Conservation (phyloP, 2,888 invertebrate genomes). For the Orchesella flavescens region DNA sequence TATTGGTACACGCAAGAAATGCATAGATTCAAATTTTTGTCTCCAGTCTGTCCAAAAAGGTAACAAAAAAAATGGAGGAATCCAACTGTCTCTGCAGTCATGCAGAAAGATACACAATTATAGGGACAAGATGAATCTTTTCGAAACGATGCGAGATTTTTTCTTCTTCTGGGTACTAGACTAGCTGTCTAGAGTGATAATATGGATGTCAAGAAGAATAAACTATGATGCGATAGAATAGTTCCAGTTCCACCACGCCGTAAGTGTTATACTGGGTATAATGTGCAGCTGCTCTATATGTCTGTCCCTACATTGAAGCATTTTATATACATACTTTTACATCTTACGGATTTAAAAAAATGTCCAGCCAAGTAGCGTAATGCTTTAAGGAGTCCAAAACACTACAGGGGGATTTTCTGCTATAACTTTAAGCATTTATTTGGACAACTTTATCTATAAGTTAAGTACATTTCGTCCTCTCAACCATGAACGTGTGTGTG, state of each 20-base stretch:
- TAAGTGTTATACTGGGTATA: background rate
- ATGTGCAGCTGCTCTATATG: background rate
- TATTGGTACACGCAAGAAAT: background rate
- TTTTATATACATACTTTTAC: too few relatives aligned
- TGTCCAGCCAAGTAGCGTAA: too few relatives aligned
- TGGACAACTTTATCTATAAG: too few relatives aligned
- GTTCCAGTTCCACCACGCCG: background rate
- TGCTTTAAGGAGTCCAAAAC: too few relatives aligned
- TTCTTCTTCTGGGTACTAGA: background rate
- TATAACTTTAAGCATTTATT: too few relatives aligned
- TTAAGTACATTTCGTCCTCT: too few relatives aligned
- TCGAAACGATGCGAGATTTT: background rate
- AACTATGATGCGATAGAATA: background rate
- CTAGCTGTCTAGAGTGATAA: conserved; percentile 1
- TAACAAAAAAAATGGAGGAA: background rate
- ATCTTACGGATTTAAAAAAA: too few relatives aligned
- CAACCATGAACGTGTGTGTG: too few relatives aligned
- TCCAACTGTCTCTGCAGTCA: conserved; percentile 14
- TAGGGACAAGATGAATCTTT: conserved; percentile 42
- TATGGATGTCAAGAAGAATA: conserved; percentile 32
- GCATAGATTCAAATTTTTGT: conserved; percentile 28
- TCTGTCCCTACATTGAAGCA: too few relatives aligned
- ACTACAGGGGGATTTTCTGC: too few relatives aligned
- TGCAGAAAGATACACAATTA: conserved; percentile 47
- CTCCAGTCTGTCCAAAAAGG: background rate